Base-by-base conservation (phyloP, 2,113 vertebrate species). In the Phalacrocorax brasilianus region DNA sequence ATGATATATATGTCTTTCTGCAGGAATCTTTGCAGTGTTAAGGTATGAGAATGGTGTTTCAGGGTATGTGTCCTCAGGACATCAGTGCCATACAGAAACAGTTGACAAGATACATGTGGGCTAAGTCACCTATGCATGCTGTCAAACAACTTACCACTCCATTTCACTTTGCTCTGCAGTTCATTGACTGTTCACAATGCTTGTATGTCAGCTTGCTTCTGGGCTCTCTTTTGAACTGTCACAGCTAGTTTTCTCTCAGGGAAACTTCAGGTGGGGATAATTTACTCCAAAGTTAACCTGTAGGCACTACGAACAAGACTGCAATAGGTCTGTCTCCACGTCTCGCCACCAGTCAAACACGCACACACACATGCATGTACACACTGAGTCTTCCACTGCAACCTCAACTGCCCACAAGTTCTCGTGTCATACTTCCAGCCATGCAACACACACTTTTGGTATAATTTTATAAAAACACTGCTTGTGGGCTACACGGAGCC, bases 221-320 rank as follows among this genome's bases (percentile, higher is more conserved):
- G 75, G 74, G 74, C 74, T 91, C 70, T 47, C 82, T 79, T 96
- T 94, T 89, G 78, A 93, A 73, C 66, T 61, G 85, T 72, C 52
- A 67, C 55, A 71, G 55, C 14, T 63, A 75, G 81, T 94, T 91
- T 95, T 91, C 85, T 93, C 35, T 17, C 30, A 72, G 62, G 74
- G 33, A 79, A 91, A 33, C 32, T 89, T 72, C 49, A 65, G 53
- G 30, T 44, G 44, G n/a, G 70, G 28, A 81, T 85, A 85, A 89
- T 89, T 91, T 91, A 33, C 65, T 89, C 84, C 56, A 59, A 75
- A 89, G 38, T 30, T 85, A 87, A 75, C 24, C 45, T 74, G 50
- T 14, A 77, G 68, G 61, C 49, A 73, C 13, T 35, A 44, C 1
- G 4, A 56, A 42, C 38, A 50, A 35, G 27, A n/a, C 12, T 6